A percentile compares a stretch with the other conserved stretches of the same genome.
Evolutionary conservation across 2,113 vertebrate genomes (phyloP).

Genomic region (Boleophthalmus pectinirostris): DNA sequence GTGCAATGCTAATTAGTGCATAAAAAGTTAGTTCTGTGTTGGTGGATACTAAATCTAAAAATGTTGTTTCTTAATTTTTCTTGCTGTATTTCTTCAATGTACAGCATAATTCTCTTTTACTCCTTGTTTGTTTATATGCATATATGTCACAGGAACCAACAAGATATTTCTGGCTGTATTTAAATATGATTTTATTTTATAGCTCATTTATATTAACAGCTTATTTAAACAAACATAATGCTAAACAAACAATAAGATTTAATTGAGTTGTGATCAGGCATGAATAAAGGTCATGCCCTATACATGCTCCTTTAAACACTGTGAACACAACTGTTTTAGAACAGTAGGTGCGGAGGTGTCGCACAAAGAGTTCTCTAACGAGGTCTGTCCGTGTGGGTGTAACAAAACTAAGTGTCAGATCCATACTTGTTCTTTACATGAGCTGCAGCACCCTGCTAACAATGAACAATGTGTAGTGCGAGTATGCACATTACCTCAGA

Average conservation of each 20-base stretch:
- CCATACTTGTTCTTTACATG: constrained; percentile 15
- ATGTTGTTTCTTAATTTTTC: background rate
- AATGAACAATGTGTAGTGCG: constrained; percentile 34
- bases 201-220: no score
- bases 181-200: no score
- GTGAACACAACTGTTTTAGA: constrained; percentile 37
- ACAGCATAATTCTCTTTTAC: no score
- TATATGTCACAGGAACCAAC: no score
- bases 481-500: constrained; percentile 35
- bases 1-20: background rate
- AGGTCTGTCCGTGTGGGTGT: constrained; percentile 38
- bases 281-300: background rate
- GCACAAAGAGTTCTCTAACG: constrained; percentile 30
- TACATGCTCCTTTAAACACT: constrained; percentile 14
- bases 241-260: background rate
- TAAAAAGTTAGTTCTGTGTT: background rate
- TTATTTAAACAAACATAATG: background rate
- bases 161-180: no score
- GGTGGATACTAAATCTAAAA: background rate
- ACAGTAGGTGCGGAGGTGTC: constrained; percentile 26
- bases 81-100: no score
- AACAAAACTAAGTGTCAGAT: constrained; percentile 40
- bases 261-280: background rate
- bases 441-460: constrained; percentile 29
- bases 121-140: no score